Conservation (phyloP, 2,888 invertebrate species). For the Dastarcus helophoroides region DNA sequence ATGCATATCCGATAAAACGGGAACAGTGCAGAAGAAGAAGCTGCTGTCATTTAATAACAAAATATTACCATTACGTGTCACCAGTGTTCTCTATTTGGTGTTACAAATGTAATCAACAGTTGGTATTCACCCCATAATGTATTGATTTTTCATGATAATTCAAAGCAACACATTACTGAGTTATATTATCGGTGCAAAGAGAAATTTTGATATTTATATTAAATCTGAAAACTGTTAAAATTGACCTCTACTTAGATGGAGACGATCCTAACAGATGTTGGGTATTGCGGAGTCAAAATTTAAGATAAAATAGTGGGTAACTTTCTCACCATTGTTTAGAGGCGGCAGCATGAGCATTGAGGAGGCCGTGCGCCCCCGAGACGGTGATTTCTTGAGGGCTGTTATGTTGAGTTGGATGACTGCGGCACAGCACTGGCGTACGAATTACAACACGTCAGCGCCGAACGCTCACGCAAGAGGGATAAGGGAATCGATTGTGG, state of each 20-base stretch:
- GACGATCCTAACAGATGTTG: not conserved
- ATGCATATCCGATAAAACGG: too few relatives aligned
- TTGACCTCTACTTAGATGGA: not conserved
- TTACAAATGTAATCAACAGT: too few relatives aligned
- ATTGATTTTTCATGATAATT: too few relatives aligned
- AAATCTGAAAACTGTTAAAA: not conserved
- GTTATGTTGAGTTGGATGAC: slow-evolving; percentile 15
- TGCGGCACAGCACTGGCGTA: slow-evolving; percentile 7
- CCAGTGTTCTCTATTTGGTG: too few relatives aligned
- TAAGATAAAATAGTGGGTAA: slow-evolving; percentile 14
- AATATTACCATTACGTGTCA: too few relatives aligned
- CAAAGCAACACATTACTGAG: too few relatives aligned
- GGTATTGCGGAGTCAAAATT: not conserved
- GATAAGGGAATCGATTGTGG: slow-evolving; percentile 12
- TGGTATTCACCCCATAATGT: too few relatives aligned
- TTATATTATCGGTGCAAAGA: too few relatives aligned
- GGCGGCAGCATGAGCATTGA: slow-evolving; percentile 33
- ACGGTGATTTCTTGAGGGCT: slow-evolving; percentile 13
- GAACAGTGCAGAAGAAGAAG: too few relatives aligned
- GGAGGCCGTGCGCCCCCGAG: slow-evolving; percentile 12
- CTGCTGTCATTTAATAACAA: too few relatives aligned
- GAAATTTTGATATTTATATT: not conserved
- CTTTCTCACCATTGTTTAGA: slow-evolving; percentile 27
- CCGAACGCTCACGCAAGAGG: slow-evolving; percentile 7
- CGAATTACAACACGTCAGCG: slow-evolving; percentile 15